These are phyloP conservation scores for Pelosia muscerda DNA, from an alignment of 2,888 invertebrate species.

Conservation along the genomic window DNA sequence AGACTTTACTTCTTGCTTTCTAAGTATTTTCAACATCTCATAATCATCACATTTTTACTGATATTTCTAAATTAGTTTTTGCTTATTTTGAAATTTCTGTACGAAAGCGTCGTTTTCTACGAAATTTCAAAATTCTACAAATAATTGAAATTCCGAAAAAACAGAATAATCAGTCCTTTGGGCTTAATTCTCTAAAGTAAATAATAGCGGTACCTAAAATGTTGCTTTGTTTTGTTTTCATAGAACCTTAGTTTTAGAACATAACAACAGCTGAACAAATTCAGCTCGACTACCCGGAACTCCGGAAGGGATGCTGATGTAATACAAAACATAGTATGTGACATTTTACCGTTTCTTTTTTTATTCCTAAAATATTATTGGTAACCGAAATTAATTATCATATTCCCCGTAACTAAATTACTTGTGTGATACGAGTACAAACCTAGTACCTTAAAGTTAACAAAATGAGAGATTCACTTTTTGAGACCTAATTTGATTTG, in stretches of 20 bases:
- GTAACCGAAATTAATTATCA: background rate
- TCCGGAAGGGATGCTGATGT: background rate
- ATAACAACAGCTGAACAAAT: conserved; percentile 36
- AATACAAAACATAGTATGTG: background rate
- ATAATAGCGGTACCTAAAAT: background rate
- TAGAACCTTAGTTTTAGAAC: conserved; percentile 22
- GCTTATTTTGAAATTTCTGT: too few species aligned
- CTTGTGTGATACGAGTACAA: too few species aligned
- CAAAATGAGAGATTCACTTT: too few species aligned
- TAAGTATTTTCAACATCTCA: too few species aligned
- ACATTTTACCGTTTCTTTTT: background rate
- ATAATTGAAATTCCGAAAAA: background rate
- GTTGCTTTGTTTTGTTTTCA: conserved; percentile 26
- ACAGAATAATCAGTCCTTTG: conserved; percentile 5
- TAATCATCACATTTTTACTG: too few species aligned
- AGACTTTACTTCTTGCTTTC: background rate
- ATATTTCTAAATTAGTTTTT: too few species aligned
- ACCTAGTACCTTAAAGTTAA: too few species aligned
- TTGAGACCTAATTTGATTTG: too few species aligned
- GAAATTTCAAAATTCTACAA: too few species aligned
- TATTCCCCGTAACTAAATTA: too few species aligned
- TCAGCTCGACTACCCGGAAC: conserved; percentile 18
- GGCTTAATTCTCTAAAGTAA: background rate
- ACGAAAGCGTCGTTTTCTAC: too few species aligned
- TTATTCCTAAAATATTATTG: too few species aligned